Conservation (phyloP, 2,888 invertebrate genomes). For the Pammene fasciana region DNA sequence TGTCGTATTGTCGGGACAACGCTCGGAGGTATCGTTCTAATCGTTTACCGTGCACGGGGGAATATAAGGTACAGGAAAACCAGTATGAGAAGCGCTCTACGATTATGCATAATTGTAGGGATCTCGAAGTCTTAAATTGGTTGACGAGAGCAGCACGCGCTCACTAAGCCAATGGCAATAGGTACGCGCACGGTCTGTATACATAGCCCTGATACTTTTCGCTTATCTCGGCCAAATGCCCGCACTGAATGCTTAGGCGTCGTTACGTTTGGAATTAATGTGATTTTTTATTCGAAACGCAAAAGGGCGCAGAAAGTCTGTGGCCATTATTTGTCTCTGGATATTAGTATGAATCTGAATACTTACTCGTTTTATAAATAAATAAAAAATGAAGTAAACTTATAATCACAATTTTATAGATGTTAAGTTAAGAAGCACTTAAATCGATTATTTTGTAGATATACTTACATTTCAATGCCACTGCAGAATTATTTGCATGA, state of each 20-base stretch:
- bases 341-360: neutral
- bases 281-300: constrained; percentile 29
- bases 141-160: neutral
- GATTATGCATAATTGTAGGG: neutral
- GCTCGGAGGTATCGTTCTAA: constrained; percentile 28
- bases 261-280: constrained; percentile 36
- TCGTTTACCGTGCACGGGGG: neutral
- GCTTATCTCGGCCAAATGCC: constrained; percentile 38
- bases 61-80: neutral
- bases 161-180: neutral
- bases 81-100: neutral
- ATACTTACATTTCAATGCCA: constrained; percentile 81
- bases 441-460: neutral
- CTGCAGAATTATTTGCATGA: constrained; percentile 68
- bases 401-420: no score
- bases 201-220: constrained; percentile 45
- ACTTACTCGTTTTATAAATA: no score
- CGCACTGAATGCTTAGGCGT: constrained; percentile 34
- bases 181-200: constrained; percentile 45
- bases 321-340: constrained; percentile 24
- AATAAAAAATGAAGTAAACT: no score
- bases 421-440: no score
- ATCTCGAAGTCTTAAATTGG: neutral
- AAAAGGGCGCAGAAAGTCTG: constrained; percentile 22
- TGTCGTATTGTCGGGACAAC: constrained; percentile 48